Percentiles rank a stretch among this genome's conserved stretches.
Evolutionary conservation across 2,888 invertebrate genomes (phyloP).

Genomic region (Sarcophaga carnaria): DNA sequence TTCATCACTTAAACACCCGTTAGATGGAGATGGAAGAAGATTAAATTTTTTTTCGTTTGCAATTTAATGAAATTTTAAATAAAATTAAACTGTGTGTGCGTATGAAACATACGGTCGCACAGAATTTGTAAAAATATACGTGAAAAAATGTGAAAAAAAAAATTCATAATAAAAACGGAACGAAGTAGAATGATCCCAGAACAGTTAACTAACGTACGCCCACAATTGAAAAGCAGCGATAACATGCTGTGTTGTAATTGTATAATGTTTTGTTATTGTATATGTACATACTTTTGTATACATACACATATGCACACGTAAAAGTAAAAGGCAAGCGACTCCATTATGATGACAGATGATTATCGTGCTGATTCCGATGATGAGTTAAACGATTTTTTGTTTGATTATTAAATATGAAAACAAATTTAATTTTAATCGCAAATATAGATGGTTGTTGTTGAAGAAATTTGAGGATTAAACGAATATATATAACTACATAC

Average conservation of each 20-base stretch:
- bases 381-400: constrained; percentile 48
- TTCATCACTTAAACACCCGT: constrained; percentile 53
- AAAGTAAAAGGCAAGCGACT: neutral
- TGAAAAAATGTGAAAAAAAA: neutral
- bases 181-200: neutral
- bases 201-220: neutral
- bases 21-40: neutral
- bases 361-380: constrained; percentile 5
- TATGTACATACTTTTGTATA: too few relatives aligned
- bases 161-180: neutral
- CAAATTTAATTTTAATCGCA: too few relatives aligned
- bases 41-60: constrained; percentile 9
- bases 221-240: neutral
- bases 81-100: constrained; percentile 64
- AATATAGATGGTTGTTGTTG: too few relatives aligned
- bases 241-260: neutral
- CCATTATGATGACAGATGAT: constrained; percentile 52
- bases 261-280: neutral
- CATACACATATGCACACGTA: neutral
- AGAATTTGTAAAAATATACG: neutral
- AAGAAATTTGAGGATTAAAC: too few relatives aligned
- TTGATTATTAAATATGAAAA: too few relatives aligned
- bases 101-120: constrained; percentile 66
- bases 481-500: too few relatives aligned
- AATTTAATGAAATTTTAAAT: constrained; percentile 67